These are phyloP conservation scores for Morus bassanus DNA, from an alignment of 2,797 vertebrate genomes.

Conservation along the genomic window DNA sequence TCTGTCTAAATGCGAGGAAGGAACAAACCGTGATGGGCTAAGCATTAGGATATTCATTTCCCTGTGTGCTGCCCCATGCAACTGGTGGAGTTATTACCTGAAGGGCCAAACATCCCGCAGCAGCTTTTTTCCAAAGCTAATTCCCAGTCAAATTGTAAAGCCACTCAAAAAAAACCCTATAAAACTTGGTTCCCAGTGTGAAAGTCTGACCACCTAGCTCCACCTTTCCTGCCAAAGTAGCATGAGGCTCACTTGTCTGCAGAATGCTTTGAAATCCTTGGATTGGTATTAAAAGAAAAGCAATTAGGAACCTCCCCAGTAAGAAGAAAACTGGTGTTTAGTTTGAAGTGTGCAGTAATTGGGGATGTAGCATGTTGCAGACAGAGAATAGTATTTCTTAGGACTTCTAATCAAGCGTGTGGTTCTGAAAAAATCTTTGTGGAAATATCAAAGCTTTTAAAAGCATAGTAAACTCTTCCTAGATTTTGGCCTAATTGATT, in stretches of 20 bases:
- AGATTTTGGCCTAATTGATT: constrained; percentile 26
- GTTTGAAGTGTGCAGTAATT: neutral
- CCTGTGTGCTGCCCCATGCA: neutral
- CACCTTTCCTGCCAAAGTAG: neutral
- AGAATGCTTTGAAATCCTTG: neutral
- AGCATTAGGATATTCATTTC: neutral
- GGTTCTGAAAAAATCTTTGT: neutral
- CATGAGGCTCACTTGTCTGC: fast-evolving
- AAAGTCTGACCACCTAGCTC: neutral
- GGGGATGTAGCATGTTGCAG: neutral
- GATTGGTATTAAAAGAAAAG: neutral
- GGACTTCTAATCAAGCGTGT: fast-evolving
- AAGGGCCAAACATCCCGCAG: neutral
- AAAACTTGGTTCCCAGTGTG: neutral
- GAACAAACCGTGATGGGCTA: neutral
- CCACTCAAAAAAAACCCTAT: neutral
- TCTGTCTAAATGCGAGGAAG: neutral
- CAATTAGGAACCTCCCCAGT: neutral
- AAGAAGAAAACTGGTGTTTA: neutral
- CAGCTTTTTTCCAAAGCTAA: neutral
- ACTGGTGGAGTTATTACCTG: neutral
- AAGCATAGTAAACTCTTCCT: neutral
- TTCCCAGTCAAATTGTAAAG: neutral
- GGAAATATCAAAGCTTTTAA: constrained; percentile 11
- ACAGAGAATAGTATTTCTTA: neutral